phyloP scores from a whole-genome alignment of 2,113 vertebrate species.

The Rhizomys pruinosus region DNA sequence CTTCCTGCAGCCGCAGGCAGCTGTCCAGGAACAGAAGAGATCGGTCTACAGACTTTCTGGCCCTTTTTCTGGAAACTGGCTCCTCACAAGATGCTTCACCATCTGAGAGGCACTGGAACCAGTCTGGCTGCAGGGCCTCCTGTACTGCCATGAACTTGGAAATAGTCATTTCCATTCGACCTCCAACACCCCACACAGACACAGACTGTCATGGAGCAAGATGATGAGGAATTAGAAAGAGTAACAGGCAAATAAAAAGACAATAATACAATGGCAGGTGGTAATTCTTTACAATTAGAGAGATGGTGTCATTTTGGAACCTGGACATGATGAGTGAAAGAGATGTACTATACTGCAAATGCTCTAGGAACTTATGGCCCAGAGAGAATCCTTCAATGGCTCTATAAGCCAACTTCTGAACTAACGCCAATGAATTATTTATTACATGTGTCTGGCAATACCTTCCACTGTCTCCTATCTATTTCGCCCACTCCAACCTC shows the following conservation, averaged over 20 bases:
- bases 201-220: constrained; percentile 87
- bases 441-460: background rate
- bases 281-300: background rate
- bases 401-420: background rate
- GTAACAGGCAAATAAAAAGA: background rate
- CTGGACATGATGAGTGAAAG: background rate
- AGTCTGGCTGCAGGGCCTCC: constrained; percentile 91
- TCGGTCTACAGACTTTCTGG: constrained; percentile 94
- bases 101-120: constrained; percentile 96
- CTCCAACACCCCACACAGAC: constrained; percentile 95
- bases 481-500: background rate
- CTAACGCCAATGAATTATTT: background rate
- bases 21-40: constrained; percentile 93
- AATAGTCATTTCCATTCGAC: constrained; percentile 93
- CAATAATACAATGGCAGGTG: background rate
- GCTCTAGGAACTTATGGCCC: background rate
- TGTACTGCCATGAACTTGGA: constrained; percentile 95
- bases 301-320: background rate
- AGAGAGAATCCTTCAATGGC: background rate
- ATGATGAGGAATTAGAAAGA: background rate
- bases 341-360: background rate
- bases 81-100: constrained; percentile 91
- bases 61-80: constrained; percentile 90
- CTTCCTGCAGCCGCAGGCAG: constrained; percentile 91
- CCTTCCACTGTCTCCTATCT: background rate